These are phyloP conservation scores for Pegea sp. DNA, from an alignment of 23 tunicate species.

Conservation along the genomic window DNA sequence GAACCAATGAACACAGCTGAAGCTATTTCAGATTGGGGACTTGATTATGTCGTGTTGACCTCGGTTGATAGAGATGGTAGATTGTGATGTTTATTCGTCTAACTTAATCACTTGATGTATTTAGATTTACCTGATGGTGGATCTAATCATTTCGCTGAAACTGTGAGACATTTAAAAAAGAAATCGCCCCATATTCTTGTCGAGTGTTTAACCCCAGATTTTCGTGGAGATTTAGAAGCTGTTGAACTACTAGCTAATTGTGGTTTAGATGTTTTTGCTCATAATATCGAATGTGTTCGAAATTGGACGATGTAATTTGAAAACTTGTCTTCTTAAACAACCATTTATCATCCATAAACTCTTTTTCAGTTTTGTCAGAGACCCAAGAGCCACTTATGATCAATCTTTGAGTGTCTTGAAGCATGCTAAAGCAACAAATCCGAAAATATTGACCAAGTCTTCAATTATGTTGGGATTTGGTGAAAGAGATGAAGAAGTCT, in stretches of 20 bases:
- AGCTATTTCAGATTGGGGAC: constrained; percentile 75
- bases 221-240: constrained; percentile 52
- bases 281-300: constrained; percentile 83
- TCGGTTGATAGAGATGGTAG: constrained; percentile 96
- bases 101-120: too few species aligned
- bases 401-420: constrained; percentile 60
- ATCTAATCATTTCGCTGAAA: constrained; percentile 62
- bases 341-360: neutral
- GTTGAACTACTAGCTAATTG: constrained; percentile 50
- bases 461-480: constrained; percentile 98
- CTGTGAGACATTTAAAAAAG: constrained; percentile 41
- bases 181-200: constrained; percentile 42
- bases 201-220: constrained; percentile 89
- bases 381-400: constrained; percentile 88
- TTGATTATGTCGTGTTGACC: constrained; percentile 89
- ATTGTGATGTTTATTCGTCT: neutral
- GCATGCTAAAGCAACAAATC: constrained; percentile 56
- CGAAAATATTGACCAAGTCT: constrained; percentile 65
- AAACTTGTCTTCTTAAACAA: too few species aligned
- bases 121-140: constrained; percentile 98
- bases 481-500: constrained; percentile 88
- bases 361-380: constrained; percentile 60
- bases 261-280: constrained; percentile 92
- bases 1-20: constrained; percentile 85
- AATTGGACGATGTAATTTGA: constrained; percentile 68